A percentile compares a stretch with the other conserved stretches of the same genome.
These are phyloP conservation scores for Oceanodroma leucorhoa DNA, from an alignment of 2,797 vertebrate genomes.

Conservation along the genomic window DNA sequence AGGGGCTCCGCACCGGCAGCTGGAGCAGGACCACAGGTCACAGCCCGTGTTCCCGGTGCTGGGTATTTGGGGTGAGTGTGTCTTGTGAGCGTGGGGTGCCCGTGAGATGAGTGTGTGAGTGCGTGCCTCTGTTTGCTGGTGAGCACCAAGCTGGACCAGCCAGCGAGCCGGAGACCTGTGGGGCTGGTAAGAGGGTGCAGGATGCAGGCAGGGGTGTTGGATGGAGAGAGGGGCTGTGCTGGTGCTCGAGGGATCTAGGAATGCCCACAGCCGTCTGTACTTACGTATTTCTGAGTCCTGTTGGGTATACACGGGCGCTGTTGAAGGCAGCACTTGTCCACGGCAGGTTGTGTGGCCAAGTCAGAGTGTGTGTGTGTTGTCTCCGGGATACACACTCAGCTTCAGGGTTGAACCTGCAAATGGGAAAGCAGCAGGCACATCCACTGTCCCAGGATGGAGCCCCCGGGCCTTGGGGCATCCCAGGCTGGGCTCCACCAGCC, in stretches of 20 bases:
- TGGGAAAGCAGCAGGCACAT: neutral
- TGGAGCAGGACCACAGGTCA: fast-evolving
- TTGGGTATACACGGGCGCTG: fast-evolving
- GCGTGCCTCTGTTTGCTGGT: neutral
- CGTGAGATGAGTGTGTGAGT: neutral
- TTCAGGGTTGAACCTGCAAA: too few species aligned
- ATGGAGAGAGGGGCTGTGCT: neutral
- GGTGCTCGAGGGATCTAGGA: neutral
- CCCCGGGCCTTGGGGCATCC: neutral
- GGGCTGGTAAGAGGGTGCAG: neutral
- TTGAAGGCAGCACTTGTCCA: neutral
- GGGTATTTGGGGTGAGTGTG: fast-evolving
- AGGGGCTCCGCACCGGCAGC: neutral
- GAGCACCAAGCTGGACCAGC: neutral
- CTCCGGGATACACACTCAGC: fast-evolving
- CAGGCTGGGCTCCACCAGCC: neutral
- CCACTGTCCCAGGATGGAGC: neutral
- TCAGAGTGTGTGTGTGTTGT: too few species aligned
- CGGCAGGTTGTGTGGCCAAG: neutral
- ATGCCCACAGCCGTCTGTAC: fast-evolving
- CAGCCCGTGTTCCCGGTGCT: neutral
- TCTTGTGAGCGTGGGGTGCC: neutral
- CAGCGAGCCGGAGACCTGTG: neutral
- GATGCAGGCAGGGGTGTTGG: neutral
- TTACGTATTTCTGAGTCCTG: fast-evolving